Base-by-base conservation (phyloP, 2,888 invertebrate genomes). In the Acanthococcus lagerstroemiae region DNA sequence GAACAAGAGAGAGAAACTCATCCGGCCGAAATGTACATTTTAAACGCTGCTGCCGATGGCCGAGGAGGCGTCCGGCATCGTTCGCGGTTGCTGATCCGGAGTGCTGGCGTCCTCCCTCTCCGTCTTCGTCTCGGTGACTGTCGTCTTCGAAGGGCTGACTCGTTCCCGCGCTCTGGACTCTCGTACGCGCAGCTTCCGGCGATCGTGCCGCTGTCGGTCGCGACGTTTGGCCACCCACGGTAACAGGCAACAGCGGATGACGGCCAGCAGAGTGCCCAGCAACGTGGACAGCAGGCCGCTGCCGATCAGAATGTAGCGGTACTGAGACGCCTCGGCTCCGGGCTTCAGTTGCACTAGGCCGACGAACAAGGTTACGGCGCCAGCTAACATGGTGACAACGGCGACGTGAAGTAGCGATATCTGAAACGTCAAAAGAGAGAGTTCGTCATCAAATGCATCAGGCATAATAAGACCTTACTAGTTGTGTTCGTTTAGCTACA, bases 261-360 rank as follows among this genome's bases (percentile, higher is more conserved):
- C 78, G 1, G 83, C 84, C 69, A 85, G 80, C 2, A 84, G 74
- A 4, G 85, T 78, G 3, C 87, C 87, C 9, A 82, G 75, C 2
- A 82, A 77, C 37, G 86, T 79, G 15, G 86, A 80, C 45, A 82
- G 80, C 2, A 80, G 82, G 3, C 87, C 87, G 0, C 83, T 81
- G 84, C 68, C 84, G 77, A 86, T 81, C 71, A 86, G 79, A 71
- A 83, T 82, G 74, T 69, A 86, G 66, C 85, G 83, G 74, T 87
- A 86, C 73, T 85, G 85, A 0, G 85, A 86, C 15, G 86, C 86
- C 73, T 87, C 87, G 0, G 87, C 87, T 15, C 86, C 85, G 1
- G 87, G 87, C 12, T 86, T 86, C 71, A 87, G 78, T 76, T 87
- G 87, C 69, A 87, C 87, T 74, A 87, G 77, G 25, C 87, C 87